Conservation (phyloP, 2,113 vertebrate species). For the Amphiprion ocellaris region DNA sequence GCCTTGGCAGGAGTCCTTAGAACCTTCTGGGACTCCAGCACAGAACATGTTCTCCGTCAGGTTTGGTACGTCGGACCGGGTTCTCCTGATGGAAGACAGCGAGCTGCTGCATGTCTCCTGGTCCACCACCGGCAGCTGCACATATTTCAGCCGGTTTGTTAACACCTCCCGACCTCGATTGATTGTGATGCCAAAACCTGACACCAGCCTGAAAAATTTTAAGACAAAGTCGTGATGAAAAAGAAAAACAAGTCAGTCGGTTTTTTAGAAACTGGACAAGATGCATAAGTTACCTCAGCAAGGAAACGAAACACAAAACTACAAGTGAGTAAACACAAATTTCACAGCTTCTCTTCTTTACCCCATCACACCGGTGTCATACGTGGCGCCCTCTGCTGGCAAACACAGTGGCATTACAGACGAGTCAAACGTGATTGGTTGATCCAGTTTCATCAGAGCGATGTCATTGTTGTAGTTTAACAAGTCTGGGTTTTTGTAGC, state of each 20-base stretch:
- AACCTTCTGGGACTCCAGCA: conserved; percentile 66
- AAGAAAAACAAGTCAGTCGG: too few species aligned
- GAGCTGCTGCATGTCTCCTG: conserved; percentile 48
- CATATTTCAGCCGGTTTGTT: conserved; percentile 62
- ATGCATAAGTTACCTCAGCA: background rate
- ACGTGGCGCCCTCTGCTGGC: conserved; percentile 43
- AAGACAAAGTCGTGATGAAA: background rate
- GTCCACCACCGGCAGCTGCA: conserved; percentile 67
- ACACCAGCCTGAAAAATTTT: conserved; percentile 59
- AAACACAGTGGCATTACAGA: conserved; percentile 80
- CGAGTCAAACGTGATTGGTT: conserved; percentile 58
- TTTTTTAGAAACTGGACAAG: too few species aligned
- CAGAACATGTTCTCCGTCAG: conserved; percentile 80
- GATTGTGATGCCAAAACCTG: conserved; percentile 60
- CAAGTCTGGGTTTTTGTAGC: background rate
- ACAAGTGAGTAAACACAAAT: background rate
- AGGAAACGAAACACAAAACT: background rate
- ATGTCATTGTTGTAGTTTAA: conserved; percentile 73
- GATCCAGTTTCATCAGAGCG: conserved; percentile 69
- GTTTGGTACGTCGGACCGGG: rapidly evolving
- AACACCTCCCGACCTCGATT: rapidly evolving
- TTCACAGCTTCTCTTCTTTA: conserved; percentile 38
- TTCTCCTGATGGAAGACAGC: rapidly evolving
- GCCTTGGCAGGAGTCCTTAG: conserved; percentile 66
- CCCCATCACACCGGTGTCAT: conserved; percentile 33